Evolutionary conservation across 2,797 vertebrate species (phyloP).

Genomic region (Remorina albescens): DNA sequence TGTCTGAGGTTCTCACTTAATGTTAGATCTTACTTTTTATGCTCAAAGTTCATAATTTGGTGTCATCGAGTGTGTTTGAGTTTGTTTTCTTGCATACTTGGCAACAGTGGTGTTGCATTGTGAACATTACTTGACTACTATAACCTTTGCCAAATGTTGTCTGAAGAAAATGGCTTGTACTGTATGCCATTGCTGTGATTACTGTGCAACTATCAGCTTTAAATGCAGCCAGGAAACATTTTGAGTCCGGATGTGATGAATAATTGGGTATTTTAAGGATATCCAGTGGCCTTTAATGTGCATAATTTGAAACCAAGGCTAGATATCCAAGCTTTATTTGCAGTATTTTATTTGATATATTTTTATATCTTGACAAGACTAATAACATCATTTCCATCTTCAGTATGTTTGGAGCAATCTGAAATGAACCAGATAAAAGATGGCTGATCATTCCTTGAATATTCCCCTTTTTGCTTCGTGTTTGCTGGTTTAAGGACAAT

Average conservation of each 20-base stretch:
- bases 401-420: conserved; percentile 40
- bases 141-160: conserved; percentile 72
- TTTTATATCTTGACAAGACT: conserved; percentile 47
- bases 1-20: conserved; percentile 31
- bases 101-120: conserved; percentile 43
- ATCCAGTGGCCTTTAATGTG: conserved; percentile 76
- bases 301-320: conserved; percentile 41
- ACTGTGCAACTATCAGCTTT: conserved; percentile 72
- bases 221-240: conserved; percentile 51
- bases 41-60: neutral
- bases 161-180: conserved; percentile 52
- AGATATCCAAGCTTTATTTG: conserved; percentile 43
- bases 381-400: conserved; percentile 5
- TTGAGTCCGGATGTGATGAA: conserved; percentile 33
- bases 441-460: conserved; percentile 57
- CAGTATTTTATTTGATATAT: conserved; percentile 34
- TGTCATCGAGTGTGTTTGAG: conserved; percentile 23
- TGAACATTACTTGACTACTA: conserved; percentile 60
- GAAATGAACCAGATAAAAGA: conserved; percentile 42
- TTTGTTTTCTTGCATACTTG: conserved; percentile 28
- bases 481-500: conserved; percentile 77
- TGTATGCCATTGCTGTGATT: conserved; percentile 63
- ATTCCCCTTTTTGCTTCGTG: conserved; percentile 57
- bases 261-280: conserved; percentile 52
- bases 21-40: conserved; percentile 19